Conservation (phyloP, 2,888 invertebrate genomes). For the Platerodrilus igneus region DNA sequence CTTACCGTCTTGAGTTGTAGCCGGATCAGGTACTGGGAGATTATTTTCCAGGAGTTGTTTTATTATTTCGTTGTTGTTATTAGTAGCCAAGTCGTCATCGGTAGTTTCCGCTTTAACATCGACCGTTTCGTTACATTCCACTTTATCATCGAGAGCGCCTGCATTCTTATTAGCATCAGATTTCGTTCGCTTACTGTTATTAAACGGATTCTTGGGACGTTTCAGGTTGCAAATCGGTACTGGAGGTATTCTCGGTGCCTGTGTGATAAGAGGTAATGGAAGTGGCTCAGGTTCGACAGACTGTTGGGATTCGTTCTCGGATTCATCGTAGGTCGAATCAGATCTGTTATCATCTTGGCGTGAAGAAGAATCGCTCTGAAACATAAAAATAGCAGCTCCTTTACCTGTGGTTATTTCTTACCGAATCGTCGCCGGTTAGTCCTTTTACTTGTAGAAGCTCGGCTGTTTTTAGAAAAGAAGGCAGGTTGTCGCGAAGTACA, state of each 20-base stretch:
- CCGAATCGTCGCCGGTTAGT: slow-evolving; percentile 53
- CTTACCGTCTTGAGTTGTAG: no score
- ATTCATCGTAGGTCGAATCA: slow-evolving; percentile 37
- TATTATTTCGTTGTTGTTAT: slow-evolving; percentile 25
- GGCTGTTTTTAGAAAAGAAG: slow-evolving; percentile 66
- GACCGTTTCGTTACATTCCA: slow-evolving; percentile 24
- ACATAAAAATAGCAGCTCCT: slow-evolving; percentile 18
- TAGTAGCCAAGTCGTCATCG: slow-evolving; percentile 24
- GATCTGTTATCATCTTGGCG: slow-evolving; percentile 43
- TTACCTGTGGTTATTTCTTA: slow-evolving; percentile 28
- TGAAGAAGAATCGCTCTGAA: slow-evolving; percentile 43
- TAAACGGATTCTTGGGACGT: slow-evolving; percentile 30
- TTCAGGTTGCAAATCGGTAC: slow-evolving; percentile 23
- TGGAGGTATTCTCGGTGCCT: slow-evolving; percentile 6
- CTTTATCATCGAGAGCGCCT: slow-evolving; percentile 26
- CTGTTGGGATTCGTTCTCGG: slow-evolving; percentile 36
- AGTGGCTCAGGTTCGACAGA: no score
- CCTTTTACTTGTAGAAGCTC: slow-evolving; percentile 68
- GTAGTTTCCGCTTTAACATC: slow-evolving; percentile 21
- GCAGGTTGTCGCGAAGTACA: slow-evolving; percentile 63
- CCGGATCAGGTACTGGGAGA: no score
- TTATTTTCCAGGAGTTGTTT: slow-evolving; percentile 17
- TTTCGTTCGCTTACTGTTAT: slow-evolving; percentile 33
- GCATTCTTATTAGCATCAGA: slow-evolving; percentile 15
- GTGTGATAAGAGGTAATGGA: slow-evolving; percentile 10